Evolutionary conservation across 2,113 vertebrate genomes (phyloP), one percentile per base, ranked within the genome.

Genomic region (Menidia beryllina): DNA sequence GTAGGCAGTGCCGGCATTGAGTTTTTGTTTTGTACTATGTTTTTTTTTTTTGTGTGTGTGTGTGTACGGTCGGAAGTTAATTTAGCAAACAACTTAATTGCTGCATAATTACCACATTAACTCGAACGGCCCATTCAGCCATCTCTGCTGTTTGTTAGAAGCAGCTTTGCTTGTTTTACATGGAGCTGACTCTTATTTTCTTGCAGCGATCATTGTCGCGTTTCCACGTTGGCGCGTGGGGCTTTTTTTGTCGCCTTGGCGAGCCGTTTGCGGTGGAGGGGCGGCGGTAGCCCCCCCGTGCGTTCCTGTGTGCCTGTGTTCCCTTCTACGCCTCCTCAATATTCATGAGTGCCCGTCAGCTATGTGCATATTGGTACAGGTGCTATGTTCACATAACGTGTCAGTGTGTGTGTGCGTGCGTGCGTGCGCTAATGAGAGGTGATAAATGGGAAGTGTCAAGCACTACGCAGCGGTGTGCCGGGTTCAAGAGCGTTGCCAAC

Each of bases 101-200:
- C 78, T 59, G 53, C 55, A 68, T 88, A 85, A 86, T 87, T 87
- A 84, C 51, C 67, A 63, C 77, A 81, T 81, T 84, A 83, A 70
- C 69, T 77, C 54, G 45, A 69, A 27, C 83, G 60, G 72, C 68
- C 41, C 72, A 59, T 82, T 72, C 72, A 77, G 71, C 75, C 67
- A 57, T 64, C 21, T 0, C 72, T 62, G 59, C 85, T 79, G 71
- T 84, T 79, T 69, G 27, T 51, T 41, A 21, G 56, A 63, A 77
- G 39, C 41, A 63, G 58, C 20, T 48, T 67, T 2, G 27, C 30
- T 67, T 79, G 65, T 79, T 84, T 69, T 49, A 61, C 60, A 68
- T 71, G 49, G 49, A 11, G 15, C 9, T 2, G 38, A 23, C 43
- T 74, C 52, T 25, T 8, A 4, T 69, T 66, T 50, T 14, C 17